Base-by-base conservation (phyloP, 2,888 invertebrate genomes). In the Pyrocoelia pectoralis region DNA sequence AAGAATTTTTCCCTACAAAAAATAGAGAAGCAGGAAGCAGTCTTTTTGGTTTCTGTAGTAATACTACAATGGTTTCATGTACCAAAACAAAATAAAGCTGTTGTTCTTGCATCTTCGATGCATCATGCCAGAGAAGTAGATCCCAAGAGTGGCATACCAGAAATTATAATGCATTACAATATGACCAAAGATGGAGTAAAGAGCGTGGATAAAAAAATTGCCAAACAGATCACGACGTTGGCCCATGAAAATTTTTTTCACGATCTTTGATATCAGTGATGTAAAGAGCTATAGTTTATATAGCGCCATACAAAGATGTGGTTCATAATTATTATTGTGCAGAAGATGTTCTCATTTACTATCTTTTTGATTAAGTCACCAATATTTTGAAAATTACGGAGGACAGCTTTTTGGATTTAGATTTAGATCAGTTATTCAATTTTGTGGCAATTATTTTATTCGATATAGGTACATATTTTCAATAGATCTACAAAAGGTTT, bases 11-110 rank as follows among this genome's bases (percentile, higher is more conserved):
- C 5, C 43, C 43, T 3, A 43, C 4, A 43, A 43, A 15, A 15
- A 43, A 43, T 15, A 3, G 43, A 43, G 14, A 43, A 43, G 43
- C 15, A 15, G 2, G 14, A 15, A 13, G 43, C 43, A 43, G 43
- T 12, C 43, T 43, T 43, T 43, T 43, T 43, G 43, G 43, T 43
- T 43, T 43, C 15, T 43, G 13, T 43, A 15, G 43, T 43, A 15
- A 43, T 43, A 43, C 43, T 15, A 43, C 15, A 43, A 13, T 43
- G 17, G 14, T 43, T 13, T 43, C 43, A 43, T 15, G 43, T 43
- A 43, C 43, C 43, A 43, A 43, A 43, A 15, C 15, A 43, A 43
- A 43, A 43, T 43, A 43, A 15, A 43, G 14, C 43, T 9, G 43
- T 43, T 43, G 38, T 38, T 38, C 10, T 38, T 38, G 38, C n/a